Evolutionary conservation across 2,797 vertebrate species (phyloP).

Genomic region (Peromyscus nudipes): DNA sequence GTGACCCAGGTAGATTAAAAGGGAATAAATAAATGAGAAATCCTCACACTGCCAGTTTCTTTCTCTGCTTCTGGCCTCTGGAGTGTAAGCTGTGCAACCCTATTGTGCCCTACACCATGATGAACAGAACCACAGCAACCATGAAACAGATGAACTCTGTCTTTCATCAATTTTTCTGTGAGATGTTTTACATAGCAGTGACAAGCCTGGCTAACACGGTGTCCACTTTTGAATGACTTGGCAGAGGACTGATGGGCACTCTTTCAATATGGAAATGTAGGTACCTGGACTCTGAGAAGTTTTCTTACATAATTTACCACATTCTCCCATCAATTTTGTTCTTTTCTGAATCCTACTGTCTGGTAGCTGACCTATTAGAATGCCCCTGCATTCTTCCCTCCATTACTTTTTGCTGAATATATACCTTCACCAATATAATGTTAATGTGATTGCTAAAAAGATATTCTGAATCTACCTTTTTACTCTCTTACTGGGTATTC

Average conservation of each 20-base stretch:
- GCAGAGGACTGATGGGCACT: neutral
- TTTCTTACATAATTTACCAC: neutral
- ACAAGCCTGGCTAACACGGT: neutral
- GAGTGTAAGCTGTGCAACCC: neutral
- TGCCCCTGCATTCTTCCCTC: neutral
- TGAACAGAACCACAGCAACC: neutral
- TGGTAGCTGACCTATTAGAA: neutral
- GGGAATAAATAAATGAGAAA: neutral
- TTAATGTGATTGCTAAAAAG: neutral
- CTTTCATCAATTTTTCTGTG: neutral
- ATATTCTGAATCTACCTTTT: neutral
- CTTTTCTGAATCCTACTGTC: neutral
- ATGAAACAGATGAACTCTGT: neutral
- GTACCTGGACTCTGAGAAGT: neutral
- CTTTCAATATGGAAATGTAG: neutral
- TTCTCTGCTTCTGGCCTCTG: neutral
- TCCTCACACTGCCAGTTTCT: neutral
- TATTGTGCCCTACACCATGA: too few species aligned
- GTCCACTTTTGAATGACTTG: conserved; percentile 2
- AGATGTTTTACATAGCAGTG: neutral
- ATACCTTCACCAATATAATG: neutral
- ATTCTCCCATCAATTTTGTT: conserved; percentile 17
- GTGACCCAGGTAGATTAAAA: neutral
- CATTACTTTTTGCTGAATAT: neutral
- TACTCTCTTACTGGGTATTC: neutral